A percentile compares a stretch with the other conserved stretches of the same genome.
phyloP scores from a whole-genome alignment of 2,888 invertebrate genomes.

The Mallateleia sp. region DNA sequence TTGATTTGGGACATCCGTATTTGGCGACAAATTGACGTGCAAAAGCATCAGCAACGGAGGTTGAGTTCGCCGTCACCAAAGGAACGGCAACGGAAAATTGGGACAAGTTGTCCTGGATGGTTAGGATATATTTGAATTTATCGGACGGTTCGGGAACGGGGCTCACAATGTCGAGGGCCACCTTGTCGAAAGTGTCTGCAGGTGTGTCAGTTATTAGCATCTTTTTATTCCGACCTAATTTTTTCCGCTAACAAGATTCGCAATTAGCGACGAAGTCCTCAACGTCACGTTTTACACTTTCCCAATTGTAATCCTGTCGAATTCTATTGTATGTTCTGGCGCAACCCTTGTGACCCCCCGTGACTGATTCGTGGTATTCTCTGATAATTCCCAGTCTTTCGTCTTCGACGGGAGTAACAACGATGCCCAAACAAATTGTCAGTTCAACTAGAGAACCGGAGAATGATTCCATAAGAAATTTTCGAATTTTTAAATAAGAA shows the following conservation, averaged over 20 bases:
- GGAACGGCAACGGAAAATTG: background rate
- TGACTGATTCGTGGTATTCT: background rate
- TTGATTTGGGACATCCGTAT: slow-evolving; percentile 67
- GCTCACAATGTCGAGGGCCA: slow-evolving; percentile 10
- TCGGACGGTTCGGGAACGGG: background rate
- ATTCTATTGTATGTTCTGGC: slow-evolving; percentile 7
- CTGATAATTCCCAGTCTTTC: background rate
- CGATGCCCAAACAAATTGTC: background rate
- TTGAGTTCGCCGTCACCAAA: background rate
- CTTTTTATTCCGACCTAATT: background rate
- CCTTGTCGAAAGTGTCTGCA: background rate
- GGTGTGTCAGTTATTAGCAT: slow-evolving; percentile 30
- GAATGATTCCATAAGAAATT: no score
- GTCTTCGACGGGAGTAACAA: background rate
- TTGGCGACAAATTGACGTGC: slow-evolving; percentile 70
- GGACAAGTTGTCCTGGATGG: background rate
- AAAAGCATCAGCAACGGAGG: slow-evolving; percentile 64
- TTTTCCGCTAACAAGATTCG: slow-evolving; percentile 16
- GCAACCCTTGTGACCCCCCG: background rate
- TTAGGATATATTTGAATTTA: background rate
- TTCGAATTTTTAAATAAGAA: no score
- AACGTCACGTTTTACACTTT: slow-evolving; percentile 2
- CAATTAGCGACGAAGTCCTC: slow-evolving; percentile 4
- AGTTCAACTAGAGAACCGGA: no score
- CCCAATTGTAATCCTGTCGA: background rate